Evolutionary conservation across 2,888 invertebrate genomes (phyloP).

Genomic region (Carpatolechia fugitivella): DNA sequence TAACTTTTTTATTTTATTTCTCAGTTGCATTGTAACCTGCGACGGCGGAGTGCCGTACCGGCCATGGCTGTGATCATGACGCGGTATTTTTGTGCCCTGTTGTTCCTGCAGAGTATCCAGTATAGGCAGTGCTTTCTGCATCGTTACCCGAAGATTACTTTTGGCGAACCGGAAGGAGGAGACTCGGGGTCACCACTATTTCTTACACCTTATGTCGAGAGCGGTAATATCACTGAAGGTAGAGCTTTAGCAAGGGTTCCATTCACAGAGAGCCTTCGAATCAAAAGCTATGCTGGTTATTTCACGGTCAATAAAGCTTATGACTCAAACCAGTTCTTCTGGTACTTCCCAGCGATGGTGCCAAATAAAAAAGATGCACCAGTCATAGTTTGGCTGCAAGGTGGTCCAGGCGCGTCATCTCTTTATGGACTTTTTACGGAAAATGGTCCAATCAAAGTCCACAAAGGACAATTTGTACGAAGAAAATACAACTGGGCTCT

Average conservation of each 20-base stretch:
- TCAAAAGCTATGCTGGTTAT: conserved; percentile 88
- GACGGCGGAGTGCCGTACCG: background rate
- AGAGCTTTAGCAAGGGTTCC: conserved; percentile 75
- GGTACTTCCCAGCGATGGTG: conserved; percentile 91
- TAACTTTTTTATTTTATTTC: background rate
- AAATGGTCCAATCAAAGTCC: conserved; percentile 84
- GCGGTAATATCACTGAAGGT: conserved; percentile 84
- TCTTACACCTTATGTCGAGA: conserved; percentile 86
- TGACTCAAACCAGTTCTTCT: conserved; percentile 93
- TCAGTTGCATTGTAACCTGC: background rate
- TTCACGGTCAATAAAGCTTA: conserved; percentile 88
- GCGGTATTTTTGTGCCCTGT: conserved; percentile 31
- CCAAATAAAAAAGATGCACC: conserved; percentile 79
- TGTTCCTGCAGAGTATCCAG: conserved; percentile 39
- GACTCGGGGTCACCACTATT: conserved; percentile 82
- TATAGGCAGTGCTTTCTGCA: conserved; percentile 49
- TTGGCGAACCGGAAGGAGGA: conserved; percentile 49
- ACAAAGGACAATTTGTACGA: conserved; percentile 63
- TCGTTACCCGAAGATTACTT: conserved; percentile 53
- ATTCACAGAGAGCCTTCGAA: conserved; percentile 77
- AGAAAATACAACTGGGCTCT: conserved; percentile 89
- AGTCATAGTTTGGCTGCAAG: conserved; percentile 91
- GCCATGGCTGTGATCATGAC: conserved; percentile 34
- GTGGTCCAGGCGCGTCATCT: conserved; percentile 91
- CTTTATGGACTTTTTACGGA: conserved; percentile 90